Evolutionary conservation across 1,140 invertebrate genomes (phyloP).

Genomic region (Drosophila tristis): DNA sequence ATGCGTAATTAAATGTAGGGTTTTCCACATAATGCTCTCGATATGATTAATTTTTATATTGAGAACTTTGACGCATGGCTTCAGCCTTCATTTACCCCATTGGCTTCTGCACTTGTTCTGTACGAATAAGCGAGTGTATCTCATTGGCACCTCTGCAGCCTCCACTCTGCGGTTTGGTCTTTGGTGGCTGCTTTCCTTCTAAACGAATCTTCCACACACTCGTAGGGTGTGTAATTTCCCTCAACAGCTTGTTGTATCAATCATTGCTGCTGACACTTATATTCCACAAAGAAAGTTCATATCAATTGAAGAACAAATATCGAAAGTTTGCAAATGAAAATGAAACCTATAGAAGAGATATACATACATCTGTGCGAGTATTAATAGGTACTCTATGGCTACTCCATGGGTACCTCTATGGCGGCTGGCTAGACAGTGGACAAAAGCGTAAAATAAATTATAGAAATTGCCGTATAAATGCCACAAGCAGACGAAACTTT

Average conservation of each 20-base stretch:
- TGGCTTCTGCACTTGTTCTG: too few relatives aligned
- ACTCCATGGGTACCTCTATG: too few relatives aligned
- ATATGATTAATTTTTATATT: too few relatives aligned
- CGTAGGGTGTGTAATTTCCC: neutral
- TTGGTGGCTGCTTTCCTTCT: too few relatives aligned
- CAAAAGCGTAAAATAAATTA: constrained; percentile 42
- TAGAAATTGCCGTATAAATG: constrained; percentile 59
- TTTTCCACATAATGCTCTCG: too few relatives aligned
- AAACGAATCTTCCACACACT: constrained; percentile 7
- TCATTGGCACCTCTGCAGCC: too few relatives aligned
- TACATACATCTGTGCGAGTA: too few relatives aligned
- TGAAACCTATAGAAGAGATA: constrained; percentile 28
- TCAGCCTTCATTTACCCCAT: too few relatives aligned
- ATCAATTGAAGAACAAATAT: constrained; percentile 53
- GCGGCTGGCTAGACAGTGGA: constrained; percentile 16
- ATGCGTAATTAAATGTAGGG: too few relatives aligned
- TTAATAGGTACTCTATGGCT: neutral
- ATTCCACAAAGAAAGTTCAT: constrained; percentile 48
- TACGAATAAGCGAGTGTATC: too few relatives aligned
- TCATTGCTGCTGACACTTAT: neutral
- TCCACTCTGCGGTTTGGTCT: too few relatives aligned
- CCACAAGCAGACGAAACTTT: constrained; percentile 41
- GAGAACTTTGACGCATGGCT: too few relatives aligned
- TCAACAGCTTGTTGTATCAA: constrained; percentile 19
- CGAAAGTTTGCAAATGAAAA: constrained; percentile 45